Evolutionary conservation across 2,797 vertebrate genomes (phyloP).

Genomic region (Clarias laeviceps): DNA sequence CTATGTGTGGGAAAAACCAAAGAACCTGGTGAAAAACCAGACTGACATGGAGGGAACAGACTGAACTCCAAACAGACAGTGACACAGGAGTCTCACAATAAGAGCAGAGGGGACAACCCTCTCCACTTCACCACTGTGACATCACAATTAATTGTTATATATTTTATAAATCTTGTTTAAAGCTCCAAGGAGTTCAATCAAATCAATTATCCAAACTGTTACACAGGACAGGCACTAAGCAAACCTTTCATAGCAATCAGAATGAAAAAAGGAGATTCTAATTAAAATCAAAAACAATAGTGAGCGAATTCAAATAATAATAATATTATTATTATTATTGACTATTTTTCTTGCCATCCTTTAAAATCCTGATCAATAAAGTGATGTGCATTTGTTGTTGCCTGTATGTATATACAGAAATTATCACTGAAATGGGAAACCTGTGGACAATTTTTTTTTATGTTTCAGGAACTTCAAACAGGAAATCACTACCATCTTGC

Average conservation of each 20-base stretch:
- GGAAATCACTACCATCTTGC: background rate
- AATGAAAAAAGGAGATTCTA: background rate
- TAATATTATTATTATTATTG: background rate
- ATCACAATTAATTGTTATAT: slow-evolving; percentile 53
- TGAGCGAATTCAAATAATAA: background rate
- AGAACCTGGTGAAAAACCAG: background rate
- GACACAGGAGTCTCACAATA: background rate
- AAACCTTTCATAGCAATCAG: slow-evolving; percentile 12
- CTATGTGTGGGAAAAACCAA: background rate
- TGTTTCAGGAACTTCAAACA: background rate
- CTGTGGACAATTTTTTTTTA: background rate
- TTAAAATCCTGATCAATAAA: too few relatives aligned
- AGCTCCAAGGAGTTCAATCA: slow-evolving; percentile 44
- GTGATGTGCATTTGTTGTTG: background rate
- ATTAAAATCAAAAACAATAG: slow-evolving; percentile 12
- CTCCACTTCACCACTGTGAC: background rate
- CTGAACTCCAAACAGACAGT: background rate
- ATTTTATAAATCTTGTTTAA: slow-evolving; percentile 57
- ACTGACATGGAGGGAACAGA: background rate
- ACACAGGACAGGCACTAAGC: slow-evolving; percentile 44
- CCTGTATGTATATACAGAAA: background rate
- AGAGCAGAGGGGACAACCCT: background rate
- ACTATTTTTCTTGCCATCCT: too few relatives aligned
- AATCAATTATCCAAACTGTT: slow-evolving; percentile 61
- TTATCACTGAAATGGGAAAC: background rate